Base-by-base conservation (phyloP, 2,797 vertebrate genomes). In the Etheostoma nigrum region DNA sequence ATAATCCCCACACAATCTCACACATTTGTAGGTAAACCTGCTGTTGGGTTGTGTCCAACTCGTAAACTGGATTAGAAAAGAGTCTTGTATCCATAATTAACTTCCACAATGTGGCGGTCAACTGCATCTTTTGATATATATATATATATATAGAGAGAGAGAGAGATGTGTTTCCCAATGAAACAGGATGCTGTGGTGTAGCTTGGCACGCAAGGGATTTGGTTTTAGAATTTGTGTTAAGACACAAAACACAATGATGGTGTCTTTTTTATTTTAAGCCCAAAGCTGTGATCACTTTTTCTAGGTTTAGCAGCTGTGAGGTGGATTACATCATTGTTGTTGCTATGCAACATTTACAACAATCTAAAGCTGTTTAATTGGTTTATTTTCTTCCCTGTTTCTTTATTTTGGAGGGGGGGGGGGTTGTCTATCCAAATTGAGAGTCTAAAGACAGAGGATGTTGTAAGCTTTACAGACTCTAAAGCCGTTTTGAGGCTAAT, bases 281-380 rank as follows among this genome's bases (percentile, higher is more conserved):
- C 47, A 40, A 53, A 44, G 14, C 16, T 54, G 36, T 40, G 36
- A 30, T 15, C 23, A 2, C 52, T 16, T 21, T 16, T 16, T 61
- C 6, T 9, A 14, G 59, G 67, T 44, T 57, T 23, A 44, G n/a
- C 14, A 25, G 60, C 6, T 30, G 16, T 27, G 49, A 21, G 36
- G 55, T 61, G 15, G 57, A 55, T 79, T 25, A 16, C 23, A 51
- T 42, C 4, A 40, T 2, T 59, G 67, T 54, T 62, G 48, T 23
- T 64, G 51, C 19, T 55, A 7, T 36, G 10, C 25, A 33, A 19
- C 42, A 19, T 64, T 30, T 19, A 10, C 18, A 57, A 48, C 21
- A 66, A 59, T 12, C n/a, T 64, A 1, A 30, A 8, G 27, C 18
- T 49, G 62, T 64, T 13, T 42, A 4, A 14, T 21, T 59, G 23